Conservation (phyloP, 2,888 invertebrate genomes). For the Polymixis lichenea region DNA sequence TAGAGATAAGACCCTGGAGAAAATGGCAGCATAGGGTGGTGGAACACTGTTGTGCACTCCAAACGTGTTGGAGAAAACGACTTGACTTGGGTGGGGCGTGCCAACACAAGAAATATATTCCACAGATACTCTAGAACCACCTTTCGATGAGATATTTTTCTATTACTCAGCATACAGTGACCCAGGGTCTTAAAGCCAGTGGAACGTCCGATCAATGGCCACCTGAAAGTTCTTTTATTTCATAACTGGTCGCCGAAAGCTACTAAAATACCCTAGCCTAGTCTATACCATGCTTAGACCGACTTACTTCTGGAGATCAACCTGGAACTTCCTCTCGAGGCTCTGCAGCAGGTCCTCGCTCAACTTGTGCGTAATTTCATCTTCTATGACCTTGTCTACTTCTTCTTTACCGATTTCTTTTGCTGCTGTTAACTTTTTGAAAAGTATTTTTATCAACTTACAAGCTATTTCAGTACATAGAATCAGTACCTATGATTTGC, state of each 20-base stretch:
- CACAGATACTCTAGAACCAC: neutral
- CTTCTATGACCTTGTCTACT: conserved; percentile 85
- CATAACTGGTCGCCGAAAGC: neutral
- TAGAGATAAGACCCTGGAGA: neutral
- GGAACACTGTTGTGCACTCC: neutral
- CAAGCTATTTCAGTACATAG: neutral
- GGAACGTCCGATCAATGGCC: neutral
- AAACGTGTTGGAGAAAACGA: neutral
- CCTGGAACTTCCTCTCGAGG: conserved; percentile 86
- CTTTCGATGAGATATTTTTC: neutral
- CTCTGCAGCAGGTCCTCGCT: conserved; percentile 84
- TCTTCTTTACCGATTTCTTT: conserved; percentile 77
- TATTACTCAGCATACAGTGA: neutral
- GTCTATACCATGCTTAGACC: neutral
- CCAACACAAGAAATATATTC: no score
- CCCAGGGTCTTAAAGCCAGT: neutral
- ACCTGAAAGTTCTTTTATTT: neutral
- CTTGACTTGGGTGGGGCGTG: neutral
- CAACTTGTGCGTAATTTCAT: conserved; percentile 84
- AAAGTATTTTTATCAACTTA: neutral
- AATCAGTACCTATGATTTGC: neutral
- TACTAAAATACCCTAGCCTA: neutral
- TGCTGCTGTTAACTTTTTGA: conserved; percentile 64
- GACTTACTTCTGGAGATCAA: conserved; percentile 83
- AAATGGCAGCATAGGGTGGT: neutral